Conservation (phyloP, 2,113 vertebrate genomes). For the Microcebus lehilahytsara region DNA sequence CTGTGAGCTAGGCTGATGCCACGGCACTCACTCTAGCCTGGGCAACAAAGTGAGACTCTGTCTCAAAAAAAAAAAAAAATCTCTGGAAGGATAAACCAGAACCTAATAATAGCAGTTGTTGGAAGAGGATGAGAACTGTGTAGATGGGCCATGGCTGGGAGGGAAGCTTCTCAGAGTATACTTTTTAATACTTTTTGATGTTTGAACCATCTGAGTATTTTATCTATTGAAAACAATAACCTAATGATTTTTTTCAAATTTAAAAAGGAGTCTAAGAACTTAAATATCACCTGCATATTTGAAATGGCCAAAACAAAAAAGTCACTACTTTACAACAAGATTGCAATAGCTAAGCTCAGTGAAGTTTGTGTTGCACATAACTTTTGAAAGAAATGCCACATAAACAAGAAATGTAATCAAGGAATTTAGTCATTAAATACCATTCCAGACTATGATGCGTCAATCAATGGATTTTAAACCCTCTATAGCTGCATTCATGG, state of each 20-base stretch:
- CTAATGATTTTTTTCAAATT: background rate
- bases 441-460: background rate
- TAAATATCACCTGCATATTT: background rate
- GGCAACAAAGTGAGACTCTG: too few species aligned
- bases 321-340: background rate
- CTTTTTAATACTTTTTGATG: background rate
- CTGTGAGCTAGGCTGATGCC: too few species aligned
- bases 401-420: background rate
- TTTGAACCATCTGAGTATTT: background rate
- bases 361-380: background rate
- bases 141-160: background rate
- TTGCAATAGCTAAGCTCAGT: background rate
- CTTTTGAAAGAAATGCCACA: background rate
- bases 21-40: too few species aligned
- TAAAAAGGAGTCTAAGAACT: background rate
- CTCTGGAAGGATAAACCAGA: background rate
- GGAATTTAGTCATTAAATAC: background rate
- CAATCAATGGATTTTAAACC: background rate
- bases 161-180: background rate
- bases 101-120: background rate
- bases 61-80: background rate
- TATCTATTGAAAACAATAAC: background rate
- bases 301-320: background rate
- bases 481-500: background rate
- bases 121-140: background rate